These are phyloP conservation scores for Ctenicera cuprea DNA, from an alignment of 2,888 invertebrate genomes.

Conservation along the genomic window DNA sequence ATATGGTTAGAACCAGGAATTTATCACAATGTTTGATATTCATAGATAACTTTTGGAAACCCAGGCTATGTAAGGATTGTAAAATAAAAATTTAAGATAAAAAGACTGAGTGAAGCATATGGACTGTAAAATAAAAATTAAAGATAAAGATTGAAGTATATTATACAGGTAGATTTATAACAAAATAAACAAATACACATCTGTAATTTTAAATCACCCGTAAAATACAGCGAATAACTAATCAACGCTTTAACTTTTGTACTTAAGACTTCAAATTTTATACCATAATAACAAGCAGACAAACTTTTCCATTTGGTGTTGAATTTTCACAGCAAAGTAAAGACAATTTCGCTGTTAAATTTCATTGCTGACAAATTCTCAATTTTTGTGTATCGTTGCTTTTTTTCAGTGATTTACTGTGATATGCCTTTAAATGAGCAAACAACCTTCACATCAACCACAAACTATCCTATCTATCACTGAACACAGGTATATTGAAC, in stretches of 20 bases:
- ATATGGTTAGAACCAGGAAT: too few relatives aligned
- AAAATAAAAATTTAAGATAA: not conserved
- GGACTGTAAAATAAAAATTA: not conserved
- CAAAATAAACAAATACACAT: not conserved
- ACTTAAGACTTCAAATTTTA: constrained; percentile 22
- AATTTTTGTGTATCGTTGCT: constrained; percentile 11
- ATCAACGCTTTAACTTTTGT: constrained; percentile 16
- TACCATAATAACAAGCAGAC: constrained; percentile 8
- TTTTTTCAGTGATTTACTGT: constrained; percentile 23
- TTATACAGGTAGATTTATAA: constrained; percentile 14
- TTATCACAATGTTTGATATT: not conserved
- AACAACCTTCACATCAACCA: constrained; percentile 3
- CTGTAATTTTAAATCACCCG: constrained; percentile 32
- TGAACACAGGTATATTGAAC: constrained; percentile 13
- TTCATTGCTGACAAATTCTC: constrained; percentile 26
- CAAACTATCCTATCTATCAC: constrained; percentile 9
- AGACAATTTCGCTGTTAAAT: constrained; percentile 30
- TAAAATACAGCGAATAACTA: constrained; percentile 8
- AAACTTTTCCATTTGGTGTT: constrained; percentile 25
- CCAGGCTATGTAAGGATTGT: too few relatives aligned
- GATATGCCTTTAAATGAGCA: constrained; percentile 38
- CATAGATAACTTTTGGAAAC: too few relatives aligned
- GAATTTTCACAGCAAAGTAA: constrained; percentile 30
- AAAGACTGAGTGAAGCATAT: not conserved
- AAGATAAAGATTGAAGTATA: not conserved